These are phyloP conservation scores for Galerucella pusilla DNA, from an alignment of 2,888 invertebrate species.

Conservation along the genomic window DNA sequence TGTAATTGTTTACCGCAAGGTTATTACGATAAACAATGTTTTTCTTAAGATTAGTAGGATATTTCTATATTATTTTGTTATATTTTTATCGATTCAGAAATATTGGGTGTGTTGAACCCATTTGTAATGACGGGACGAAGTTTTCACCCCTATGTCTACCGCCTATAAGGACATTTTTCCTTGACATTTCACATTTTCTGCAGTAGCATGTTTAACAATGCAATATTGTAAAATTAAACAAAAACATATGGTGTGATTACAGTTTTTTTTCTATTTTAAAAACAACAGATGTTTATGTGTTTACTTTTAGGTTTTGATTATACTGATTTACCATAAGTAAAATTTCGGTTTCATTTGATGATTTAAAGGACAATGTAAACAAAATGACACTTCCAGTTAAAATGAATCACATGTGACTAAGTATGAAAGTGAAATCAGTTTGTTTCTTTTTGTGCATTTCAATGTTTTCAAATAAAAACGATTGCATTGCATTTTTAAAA, in stretches of 20 bases:
- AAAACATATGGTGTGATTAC: conserved; percentile 38
- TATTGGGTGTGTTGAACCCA: conserved; percentile 63
- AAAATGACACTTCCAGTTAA: conserved; percentile 12
- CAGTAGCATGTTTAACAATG: conserved; percentile 39
- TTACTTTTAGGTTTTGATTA: conserved; percentile 33
- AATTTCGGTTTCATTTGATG: conserved; percentile 21
- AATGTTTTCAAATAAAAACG: neutral
- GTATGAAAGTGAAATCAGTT: neutral
- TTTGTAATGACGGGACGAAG: conserved; percentile 49
- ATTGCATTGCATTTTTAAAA: neutral
- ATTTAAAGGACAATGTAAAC: conserved; percentile 12
- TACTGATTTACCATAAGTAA: conserved; percentile 13
- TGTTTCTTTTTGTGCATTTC: neutral
- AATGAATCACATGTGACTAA: conserved; percentile 25
- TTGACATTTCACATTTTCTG: conserved; percentile 42
- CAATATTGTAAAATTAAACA: conserved; percentile 28
- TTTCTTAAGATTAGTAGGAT: conserved; percentile 23
- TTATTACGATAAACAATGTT: conserved; percentile 27
- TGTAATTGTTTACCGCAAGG: conserved; percentile 38
- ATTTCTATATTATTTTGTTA: conserved; percentile 43
- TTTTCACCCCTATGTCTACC: conserved; percentile 50
- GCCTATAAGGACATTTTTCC: conserved; percentile 51
- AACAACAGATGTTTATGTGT: conserved; percentile 36
- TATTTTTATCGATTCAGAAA: conserved; percentile 61
- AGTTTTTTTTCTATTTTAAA: conserved; percentile 32